A percentile compares a stretch with the other conserved stretches of the same genome.
phyloP scores from a whole-genome alignment of 2,888 invertebrate genomes.

The Chouioia cunea region DNA sequence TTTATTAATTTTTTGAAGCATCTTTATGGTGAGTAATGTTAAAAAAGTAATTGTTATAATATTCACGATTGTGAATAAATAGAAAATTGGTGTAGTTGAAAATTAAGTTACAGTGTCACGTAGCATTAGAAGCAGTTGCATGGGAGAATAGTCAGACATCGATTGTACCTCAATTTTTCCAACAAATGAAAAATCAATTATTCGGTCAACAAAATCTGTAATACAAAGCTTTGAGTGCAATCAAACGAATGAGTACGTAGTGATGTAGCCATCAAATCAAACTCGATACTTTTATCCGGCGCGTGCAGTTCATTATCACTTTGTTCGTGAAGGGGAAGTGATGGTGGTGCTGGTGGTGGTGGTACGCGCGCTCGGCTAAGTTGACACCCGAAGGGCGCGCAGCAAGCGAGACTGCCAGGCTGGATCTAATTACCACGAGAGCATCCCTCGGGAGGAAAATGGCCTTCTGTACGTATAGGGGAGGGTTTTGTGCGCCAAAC shows the following conservation, averaged over 20 bases:
- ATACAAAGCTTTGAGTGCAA: not conserved
- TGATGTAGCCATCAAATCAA: conserved; percentile 4
- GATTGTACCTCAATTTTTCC: not conserved
- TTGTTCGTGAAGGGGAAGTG: conserved; percentile 33
- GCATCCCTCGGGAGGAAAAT: conserved; percentile 37
- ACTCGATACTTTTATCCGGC: conserved; percentile 13
- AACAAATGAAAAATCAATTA: not conserved
- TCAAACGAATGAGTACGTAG: not conserved
- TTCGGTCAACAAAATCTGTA: conserved; percentile 14
- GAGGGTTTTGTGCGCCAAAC: not conserved
- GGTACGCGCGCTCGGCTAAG: conserved; percentile 46
- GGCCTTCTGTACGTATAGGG: not conserved
- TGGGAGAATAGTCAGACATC: not conserved
- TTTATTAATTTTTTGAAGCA: too few species aligned
- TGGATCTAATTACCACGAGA: conserved; percentile 62
- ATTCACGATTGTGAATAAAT: too few species aligned
- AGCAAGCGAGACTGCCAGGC: conserved; percentile 53
- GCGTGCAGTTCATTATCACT: conserved; percentile 45
- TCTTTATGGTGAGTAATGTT: too few species aligned
- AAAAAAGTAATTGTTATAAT: too few species aligned
- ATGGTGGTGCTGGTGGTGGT: conserved; percentile 1
- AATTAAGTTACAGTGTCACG: too few species aligned
- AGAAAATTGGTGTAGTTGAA: too few species aligned
- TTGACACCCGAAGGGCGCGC: conserved; percentile 57
- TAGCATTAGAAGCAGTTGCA: conserved; percentile 1